Conservation (phyloP, 1,140 invertebrate species). For the Notospermus geniculatus region DNA sequence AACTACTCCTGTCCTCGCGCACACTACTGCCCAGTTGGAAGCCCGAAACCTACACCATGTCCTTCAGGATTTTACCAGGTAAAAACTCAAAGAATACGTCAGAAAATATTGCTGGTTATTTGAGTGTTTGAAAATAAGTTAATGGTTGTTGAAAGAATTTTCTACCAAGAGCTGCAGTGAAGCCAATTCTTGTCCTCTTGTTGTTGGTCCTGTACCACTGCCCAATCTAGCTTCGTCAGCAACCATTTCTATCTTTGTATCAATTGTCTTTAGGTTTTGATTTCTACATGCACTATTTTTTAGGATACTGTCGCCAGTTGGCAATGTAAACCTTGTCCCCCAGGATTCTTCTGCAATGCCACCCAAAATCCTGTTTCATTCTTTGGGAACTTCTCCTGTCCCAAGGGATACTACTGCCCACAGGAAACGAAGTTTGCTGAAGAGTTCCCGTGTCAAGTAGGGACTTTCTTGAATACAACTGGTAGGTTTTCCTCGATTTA, state of each 20-base stretch:
- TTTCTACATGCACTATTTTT: too few species aligned
- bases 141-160: too few species aligned
- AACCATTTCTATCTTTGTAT: too few species aligned
- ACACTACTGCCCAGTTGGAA: constrained; percentile 42
- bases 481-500: too few species aligned
- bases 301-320: constrained; percentile 32
- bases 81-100: background rate
- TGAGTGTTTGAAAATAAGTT: too few species aligned
- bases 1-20: constrained; percentile 42
- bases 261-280: too few species aligned
- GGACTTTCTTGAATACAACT: constrained; percentile 44
- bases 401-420: constrained; percentile 44
- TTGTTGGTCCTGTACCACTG: too few species aligned
- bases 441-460: constrained; percentile 36
- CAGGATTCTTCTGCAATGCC: constrained; percentile 44
- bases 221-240: too few species aligned
- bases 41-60: constrained; percentile 34
- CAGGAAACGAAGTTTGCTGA: constrained; percentile 34
- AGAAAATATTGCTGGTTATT: too few species aligned
- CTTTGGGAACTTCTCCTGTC: constrained; percentile 34
- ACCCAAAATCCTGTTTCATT: constrained; percentile 33
- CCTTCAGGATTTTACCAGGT: constrained; percentile 48
- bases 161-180: too few species aligned
- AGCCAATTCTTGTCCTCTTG: too few species aligned
- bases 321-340: constrained; percentile 36